Evolutionary conservation across 1,140 invertebrate species (phyloP).

Genomic region (Nasonia longicornis): DNA sequence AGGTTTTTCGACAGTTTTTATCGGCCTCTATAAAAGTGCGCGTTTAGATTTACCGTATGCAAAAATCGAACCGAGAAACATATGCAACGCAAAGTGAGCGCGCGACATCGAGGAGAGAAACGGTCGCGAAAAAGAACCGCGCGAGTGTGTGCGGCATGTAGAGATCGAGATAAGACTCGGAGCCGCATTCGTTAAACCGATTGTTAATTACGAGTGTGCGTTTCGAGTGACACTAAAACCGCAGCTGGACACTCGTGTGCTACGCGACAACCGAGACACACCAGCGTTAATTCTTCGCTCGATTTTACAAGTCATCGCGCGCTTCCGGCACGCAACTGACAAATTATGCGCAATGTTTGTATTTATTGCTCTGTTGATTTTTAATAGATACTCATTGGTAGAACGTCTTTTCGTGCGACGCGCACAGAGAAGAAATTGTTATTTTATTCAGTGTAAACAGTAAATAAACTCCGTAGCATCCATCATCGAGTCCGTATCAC

Average conservation of each 20-base stretch:
- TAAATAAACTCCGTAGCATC: not conserved
- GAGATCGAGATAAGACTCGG: slow-evolving; percentile 55
- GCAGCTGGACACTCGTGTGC: slow-evolving; percentile 32
- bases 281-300: slow-evolving; percentile 13
- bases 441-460: not conserved
- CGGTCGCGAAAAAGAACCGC: slow-evolving; percentile 2
- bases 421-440: no score
- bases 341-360: not conserved
- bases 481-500: not conserved
- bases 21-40: not conserved
- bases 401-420: no score
- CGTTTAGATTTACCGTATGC: not conserved
- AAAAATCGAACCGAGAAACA: not conserved
- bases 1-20: not conserved
- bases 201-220: slow-evolving; percentile 56
- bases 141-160: not conserved
- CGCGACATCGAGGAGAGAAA: not conserved
- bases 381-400: not conserved
- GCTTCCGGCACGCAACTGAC: slow-evolving; percentile 56
- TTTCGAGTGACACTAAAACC: slow-evolving; percentile 53
- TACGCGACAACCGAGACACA: not conserved
- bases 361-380: not conserved
- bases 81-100: not conserved
- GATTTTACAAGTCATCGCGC: slow-evolving; percentile 57
- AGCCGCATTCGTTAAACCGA: slow-evolving; percentile 55